phyloP scores from a whole-genome alignment of 2,113 vertebrate species.

The Protobothrops mucrosquamatus region DNA sequence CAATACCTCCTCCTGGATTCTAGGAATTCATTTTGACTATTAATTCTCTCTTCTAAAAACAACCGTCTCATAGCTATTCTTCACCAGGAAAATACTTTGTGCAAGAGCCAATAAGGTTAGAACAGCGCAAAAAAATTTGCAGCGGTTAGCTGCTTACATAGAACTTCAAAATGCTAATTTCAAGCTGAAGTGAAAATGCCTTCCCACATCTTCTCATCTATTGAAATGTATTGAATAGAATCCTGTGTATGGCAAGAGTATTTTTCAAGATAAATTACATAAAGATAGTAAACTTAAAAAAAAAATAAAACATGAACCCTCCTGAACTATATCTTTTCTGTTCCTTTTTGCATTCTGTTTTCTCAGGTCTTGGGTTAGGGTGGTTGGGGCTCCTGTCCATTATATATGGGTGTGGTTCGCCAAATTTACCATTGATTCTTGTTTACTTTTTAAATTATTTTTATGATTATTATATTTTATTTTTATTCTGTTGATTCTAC shows the following conservation, averaged over 20 bases:
- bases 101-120: not conserved
- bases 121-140: not conserved
- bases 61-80: not conserved
- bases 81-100: slow-evolving; percentile 1
- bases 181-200: not conserved
- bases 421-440: not conserved
- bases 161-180: not conserved
- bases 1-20: not conserved
- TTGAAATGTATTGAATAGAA: not conserved
- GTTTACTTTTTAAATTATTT: not conserved
- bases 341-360: not conserved
- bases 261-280: not conserved
- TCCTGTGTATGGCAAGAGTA: not conserved
- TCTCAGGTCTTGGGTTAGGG: not conserved
- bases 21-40: not conserved
- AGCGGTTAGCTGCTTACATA: not conserved
- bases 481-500: not conserved
- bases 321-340: not conserved
- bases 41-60: slow-evolving; percentile 9
- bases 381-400: not conserved
- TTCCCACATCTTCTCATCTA: not conserved
- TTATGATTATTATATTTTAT: not conserved
- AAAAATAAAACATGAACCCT: not conserved
- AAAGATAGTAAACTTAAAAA: not conserved
- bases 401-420: not conserved